A percentile compares a stretch with the other conserved stretches of the same genome.
Evolutionary conservation across 2,797 vertebrate species (phyloP).

Genomic region (Sylvilagus floridanus): DNA sequence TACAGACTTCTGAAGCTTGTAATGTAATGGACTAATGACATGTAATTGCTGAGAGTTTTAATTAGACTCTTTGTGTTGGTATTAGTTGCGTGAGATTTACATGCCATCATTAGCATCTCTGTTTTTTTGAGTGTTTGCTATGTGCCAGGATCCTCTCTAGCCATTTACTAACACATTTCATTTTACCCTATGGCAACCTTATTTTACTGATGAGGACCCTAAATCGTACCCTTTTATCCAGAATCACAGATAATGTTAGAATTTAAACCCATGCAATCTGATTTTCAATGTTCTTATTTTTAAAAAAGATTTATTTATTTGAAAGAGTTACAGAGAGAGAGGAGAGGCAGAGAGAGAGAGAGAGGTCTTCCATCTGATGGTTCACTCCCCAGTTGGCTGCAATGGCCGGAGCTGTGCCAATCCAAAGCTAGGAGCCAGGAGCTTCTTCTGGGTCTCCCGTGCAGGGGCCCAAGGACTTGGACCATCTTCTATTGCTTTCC

Average conservation of each 20-base stretch:
- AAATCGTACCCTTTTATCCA: background rate
- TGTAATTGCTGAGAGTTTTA: constrained; percentile 13
- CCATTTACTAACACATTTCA: background rate
- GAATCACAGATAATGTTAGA: background rate
- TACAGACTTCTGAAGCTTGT: background rate
- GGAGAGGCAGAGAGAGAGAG: too few species aligned
- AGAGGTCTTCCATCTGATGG: too few species aligned
- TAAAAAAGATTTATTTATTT: too few species aligned
- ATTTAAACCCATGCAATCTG: background rate
- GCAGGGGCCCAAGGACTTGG: too few species aligned
- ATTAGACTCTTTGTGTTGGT: background rate
- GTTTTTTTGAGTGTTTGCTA: background rate
- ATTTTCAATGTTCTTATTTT: background rate
- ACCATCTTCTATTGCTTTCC: too few species aligned
- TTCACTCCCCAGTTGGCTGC: too few species aligned
- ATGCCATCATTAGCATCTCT: background rate
- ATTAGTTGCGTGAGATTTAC: background rate
- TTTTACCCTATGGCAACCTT: background rate
- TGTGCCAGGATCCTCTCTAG: background rate
- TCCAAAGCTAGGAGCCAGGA: too few species aligned
- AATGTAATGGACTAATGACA: background rate
- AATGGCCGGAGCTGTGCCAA: too few species aligned
- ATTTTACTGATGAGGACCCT: background rate
- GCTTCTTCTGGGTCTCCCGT: too few species aligned
- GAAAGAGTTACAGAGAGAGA: too few species aligned